Conservation (phyloP, 1,140 invertebrate species). For the Ladona fulva region DNA sequence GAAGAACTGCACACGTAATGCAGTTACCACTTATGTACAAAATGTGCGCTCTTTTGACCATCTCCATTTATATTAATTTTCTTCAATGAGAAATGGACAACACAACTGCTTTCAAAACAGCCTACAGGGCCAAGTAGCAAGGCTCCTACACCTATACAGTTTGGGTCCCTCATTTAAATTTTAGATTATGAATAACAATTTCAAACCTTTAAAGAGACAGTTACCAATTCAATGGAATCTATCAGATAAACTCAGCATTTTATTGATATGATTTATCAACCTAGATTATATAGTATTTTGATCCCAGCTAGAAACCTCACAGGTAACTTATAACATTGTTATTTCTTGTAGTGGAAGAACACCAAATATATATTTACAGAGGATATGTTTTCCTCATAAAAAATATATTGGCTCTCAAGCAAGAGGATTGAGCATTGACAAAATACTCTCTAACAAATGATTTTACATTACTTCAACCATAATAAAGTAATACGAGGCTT, state of each 20-base stretch:
- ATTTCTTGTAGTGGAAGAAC: not conserved
- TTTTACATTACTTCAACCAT: not conserved
- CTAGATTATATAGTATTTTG: not conserved
- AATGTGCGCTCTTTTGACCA: not conserved
- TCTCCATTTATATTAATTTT: no score
- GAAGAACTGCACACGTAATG: not conserved
- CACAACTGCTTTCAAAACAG: no score
- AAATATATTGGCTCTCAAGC: conserved; percentile 1
- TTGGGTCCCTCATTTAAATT: not conserved
- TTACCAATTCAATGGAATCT: not conserved
- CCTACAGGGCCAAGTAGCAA: not conserved
- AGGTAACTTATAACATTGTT: not conserved
- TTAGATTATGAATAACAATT: not conserved
- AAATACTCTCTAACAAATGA: not conserved
- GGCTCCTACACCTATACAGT: not conserved
- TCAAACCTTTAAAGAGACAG: not conserved
- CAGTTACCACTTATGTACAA: not conserved
- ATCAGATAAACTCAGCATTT: not conserved
- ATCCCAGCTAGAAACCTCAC: not conserved
- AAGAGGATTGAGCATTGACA: not conserved
- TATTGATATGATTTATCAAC: not conserved
- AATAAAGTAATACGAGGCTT: no score
- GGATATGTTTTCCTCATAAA: conserved; percentile 7
- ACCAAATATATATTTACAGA: not conserved
- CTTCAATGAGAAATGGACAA: no score